Percentiles rank a stretch among this genome's conserved stretches.
phyloP scores from a whole-genome alignment of 2,888 invertebrate species.

The Crepidodera aurea region DNA sequence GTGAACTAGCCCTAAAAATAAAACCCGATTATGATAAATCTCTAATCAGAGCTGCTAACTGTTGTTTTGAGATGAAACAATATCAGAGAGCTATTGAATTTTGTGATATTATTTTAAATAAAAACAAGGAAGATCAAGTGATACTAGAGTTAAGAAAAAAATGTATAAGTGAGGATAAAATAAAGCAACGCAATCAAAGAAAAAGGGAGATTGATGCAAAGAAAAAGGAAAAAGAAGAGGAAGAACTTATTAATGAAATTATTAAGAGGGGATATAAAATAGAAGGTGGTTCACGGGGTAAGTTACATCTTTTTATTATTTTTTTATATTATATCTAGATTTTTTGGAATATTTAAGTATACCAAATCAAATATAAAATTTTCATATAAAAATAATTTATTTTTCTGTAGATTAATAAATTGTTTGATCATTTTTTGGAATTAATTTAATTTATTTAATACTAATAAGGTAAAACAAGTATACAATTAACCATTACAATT shows the following conservation, averaged over 20 bases:
- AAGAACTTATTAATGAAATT: constrained; percentile 62
- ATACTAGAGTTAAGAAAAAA: constrained; percentile 65
- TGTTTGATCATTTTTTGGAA: too few species aligned
- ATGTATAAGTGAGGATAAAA: constrained; percentile 64
- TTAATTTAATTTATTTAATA: too few species aligned
- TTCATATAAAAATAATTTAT: too few species aligned
- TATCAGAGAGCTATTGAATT: constrained; percentile 76
- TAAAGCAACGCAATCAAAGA: constrained; percentile 65
- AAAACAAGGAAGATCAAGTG: constrained; percentile 66
- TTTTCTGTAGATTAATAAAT: too few species aligned
- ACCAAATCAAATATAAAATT: too few species aligned
- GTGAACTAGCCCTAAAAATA: constrained; percentile 77
- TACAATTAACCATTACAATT: too few species aligned
- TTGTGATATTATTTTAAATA: constrained; percentile 73
- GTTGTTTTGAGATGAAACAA: constrained; percentile 71
- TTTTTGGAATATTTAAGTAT: too few species aligned
- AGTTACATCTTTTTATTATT: background rate
- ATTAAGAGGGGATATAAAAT: constrained; percentile 63
- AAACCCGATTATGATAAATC: constrained; percentile 83
- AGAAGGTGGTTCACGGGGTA: constrained; percentile 61
- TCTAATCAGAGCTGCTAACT: constrained; percentile 76
- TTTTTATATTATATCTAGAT: too few species aligned
- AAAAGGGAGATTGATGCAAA: constrained; percentile 63
- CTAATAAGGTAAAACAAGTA: too few species aligned
- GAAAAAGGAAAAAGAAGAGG: constrained; percentile 61